Conservation (phyloP, 2,113 vertebrate species). For the Potamarius usumacintae region DNA sequence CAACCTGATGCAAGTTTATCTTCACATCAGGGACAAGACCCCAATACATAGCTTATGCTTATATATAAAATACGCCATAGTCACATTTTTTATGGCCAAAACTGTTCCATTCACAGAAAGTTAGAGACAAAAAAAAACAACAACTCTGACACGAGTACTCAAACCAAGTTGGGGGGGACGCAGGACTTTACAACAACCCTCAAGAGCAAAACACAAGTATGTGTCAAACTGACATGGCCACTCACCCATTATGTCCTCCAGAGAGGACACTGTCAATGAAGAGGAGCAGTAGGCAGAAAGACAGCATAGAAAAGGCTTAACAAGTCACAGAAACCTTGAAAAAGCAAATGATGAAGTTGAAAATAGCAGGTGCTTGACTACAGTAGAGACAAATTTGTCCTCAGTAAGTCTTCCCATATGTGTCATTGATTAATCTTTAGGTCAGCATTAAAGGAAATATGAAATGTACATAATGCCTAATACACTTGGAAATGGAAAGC, state of each 20-base stretch:
- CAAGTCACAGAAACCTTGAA: constrained; percentile 34
- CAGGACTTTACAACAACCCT: constrained; percentile 26
- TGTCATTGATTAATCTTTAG: constrained; percentile 1
- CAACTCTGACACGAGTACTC: not conserved
- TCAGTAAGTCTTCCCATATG: not conserved
- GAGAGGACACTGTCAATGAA: constrained; percentile 24
- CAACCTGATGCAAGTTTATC: constrained; percentile 23
- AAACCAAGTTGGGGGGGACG: constrained; percentile 11
- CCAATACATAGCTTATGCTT: not conserved
- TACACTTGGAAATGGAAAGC: not conserved
- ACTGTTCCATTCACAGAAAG: not conserved
- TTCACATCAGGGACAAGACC: not conserved
- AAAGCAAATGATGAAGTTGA: constrained; percentile 23
- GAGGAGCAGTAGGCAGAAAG: constrained; percentile 33
- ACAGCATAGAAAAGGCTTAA: constrained; percentile 39
- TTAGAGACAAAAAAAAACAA: not conserved
- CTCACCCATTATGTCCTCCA: constrained; percentile 48
- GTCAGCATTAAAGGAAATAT: not conserved
- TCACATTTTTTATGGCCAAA: not conserved
- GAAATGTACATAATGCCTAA: not conserved
- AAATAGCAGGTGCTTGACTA: constrained; percentile 15
- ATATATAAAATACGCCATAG: not conserved
- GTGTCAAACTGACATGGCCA: constrained; percentile 41
- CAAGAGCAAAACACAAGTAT: constrained; percentile 46
- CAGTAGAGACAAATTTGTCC: not conserved